Evolutionary conservation across 2,797 vertebrate species (phyloP).

Genomic region (Melopsittacus undulatus): DNA sequence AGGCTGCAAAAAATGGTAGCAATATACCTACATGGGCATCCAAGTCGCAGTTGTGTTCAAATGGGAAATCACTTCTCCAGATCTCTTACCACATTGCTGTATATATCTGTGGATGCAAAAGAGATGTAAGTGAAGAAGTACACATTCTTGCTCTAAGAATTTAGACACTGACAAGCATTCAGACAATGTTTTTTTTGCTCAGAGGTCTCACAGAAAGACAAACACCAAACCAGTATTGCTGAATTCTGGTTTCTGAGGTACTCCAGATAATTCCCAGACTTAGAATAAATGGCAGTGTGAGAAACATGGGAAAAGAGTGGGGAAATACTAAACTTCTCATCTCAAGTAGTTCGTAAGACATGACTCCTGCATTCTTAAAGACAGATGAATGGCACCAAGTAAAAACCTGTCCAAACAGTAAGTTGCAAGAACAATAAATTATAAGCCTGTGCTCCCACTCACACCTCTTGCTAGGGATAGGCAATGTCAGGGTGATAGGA

Average conservation of each 20-base stretch:
- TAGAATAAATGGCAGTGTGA: neutral
- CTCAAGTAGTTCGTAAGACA: neutral
- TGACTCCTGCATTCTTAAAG: neutral
- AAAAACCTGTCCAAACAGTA: neutral
- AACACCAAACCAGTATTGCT: neutral
- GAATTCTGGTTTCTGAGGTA: neutral
- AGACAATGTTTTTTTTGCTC: neutral
- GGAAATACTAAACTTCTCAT: neutral
- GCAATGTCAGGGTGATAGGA: neutral
- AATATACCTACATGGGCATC: neutral
- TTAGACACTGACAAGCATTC: neutral
- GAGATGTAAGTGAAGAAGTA: neutral
- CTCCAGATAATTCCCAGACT: neutral
- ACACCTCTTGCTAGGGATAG: neutral
- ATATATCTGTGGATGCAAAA: neutral
- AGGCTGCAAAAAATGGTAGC: constrained; percentile 35
- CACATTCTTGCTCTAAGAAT: neutral
- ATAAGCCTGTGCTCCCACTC: fast-evolving
- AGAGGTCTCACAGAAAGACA: neutral
- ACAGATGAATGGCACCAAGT: fast-evolving
- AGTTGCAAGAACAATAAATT: neutral
- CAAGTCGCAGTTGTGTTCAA: neutral
- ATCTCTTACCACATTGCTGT: neutral
- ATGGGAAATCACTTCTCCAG: constrained; percentile 35
- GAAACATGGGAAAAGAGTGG: neutral